Evolutionary conservation across 2,888 invertebrate genomes (phyloP).

Genomic region (Cylindroiulus punctatus): DNA sequence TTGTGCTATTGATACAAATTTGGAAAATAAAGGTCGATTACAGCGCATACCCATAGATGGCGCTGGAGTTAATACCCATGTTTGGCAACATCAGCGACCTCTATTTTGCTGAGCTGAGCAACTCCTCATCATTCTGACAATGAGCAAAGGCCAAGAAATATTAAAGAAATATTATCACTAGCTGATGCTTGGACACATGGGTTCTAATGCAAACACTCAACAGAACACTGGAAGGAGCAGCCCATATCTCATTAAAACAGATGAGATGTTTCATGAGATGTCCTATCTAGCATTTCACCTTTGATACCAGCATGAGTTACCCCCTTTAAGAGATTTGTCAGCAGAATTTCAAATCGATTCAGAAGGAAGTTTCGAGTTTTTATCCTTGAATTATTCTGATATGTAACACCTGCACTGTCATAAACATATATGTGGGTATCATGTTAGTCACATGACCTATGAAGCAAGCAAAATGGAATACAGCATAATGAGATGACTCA

Average conservation of each 20-base stretch:
- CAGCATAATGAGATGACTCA: slow-evolving; percentile 24
- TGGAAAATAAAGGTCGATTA: neutral
- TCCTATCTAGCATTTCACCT: too few relatives aligned
- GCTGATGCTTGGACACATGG: neutral
- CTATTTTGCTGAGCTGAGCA: neutral
- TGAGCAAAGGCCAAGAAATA: neutral
- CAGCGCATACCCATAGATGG: neutral
- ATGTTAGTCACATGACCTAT: slow-evolving; percentile 17
- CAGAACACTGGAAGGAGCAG: neutral
- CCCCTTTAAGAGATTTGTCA: neutral
- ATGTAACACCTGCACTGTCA: neutral
- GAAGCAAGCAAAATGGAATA: neutral
- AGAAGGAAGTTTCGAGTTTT: neutral
- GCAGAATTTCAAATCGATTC: neutral
- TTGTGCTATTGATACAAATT: neutral
- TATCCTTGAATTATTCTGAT: neutral
- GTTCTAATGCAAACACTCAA: neutral
- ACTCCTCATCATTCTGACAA: neutral
- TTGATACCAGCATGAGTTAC: neutral
- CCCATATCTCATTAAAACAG: neutral
- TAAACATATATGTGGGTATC: slow-evolving; percentile 1
- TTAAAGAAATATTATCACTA: neutral
- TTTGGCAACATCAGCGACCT: too few relatives aligned
- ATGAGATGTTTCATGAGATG: neutral
- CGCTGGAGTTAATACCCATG: too few relatives aligned